These are phyloP conservation scores for Leucophenga montana DNA, from an alignment of 2,888 invertebrate genomes.

Conservation along the genomic window DNA sequence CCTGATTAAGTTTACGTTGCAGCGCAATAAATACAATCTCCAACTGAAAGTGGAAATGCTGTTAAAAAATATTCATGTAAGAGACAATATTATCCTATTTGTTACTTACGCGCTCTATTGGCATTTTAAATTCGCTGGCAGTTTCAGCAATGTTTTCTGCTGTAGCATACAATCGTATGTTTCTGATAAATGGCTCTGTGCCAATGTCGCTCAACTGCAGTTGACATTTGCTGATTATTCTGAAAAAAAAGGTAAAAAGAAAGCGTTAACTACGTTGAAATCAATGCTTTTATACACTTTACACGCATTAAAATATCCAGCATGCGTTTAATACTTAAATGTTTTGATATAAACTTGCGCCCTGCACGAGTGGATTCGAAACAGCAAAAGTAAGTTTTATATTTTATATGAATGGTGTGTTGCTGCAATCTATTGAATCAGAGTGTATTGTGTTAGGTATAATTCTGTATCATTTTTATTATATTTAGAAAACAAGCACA, in stretches of 20 bases:
- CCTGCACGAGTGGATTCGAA: no score
- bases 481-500: no score
- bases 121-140: slow-evolving; percentile 76
- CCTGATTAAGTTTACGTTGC: slow-evolving; percentile 76
- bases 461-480: no score
- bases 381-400: no score
- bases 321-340: background rate
- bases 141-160: slow-evolving; percentile 68
- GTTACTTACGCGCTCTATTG: slow-evolving; percentile 77
- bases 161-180: slow-evolving; percentile 61
- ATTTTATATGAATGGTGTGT: no score
- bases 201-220: slow-evolving; percentile 72
- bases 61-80: no score
- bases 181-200: slow-evolving; percentile 69
- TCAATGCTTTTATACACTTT: no score
- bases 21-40: slow-evolving; percentile 79
- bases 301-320: no score
- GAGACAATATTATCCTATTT: background rate
- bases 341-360: no score
- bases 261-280: no score
- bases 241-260: slow-evolving; percentile 1
- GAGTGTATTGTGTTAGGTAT: no score
- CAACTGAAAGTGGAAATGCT: slow-evolving; percentile 54
- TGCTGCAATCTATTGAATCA: no score
- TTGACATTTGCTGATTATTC: slow-evolving; percentile 51